Base-by-base conservation (phyloP, 2,797 vertebrate species). In the Urophycis tenuis region DNA sequence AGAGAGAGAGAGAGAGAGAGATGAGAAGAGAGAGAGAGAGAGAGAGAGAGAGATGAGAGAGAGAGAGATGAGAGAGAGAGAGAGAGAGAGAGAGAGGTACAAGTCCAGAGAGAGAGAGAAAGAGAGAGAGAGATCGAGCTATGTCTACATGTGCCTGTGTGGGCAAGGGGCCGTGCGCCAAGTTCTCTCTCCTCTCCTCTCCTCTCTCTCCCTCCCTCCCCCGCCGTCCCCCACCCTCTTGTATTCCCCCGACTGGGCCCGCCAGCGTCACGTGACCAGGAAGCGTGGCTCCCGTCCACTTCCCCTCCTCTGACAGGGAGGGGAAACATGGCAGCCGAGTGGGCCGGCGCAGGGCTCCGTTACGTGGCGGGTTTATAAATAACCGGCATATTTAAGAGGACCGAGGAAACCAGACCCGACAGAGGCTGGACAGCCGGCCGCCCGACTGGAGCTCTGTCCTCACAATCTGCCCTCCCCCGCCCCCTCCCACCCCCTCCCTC, bases 341-440 rank as follows among this genome's bases (percentile, higher is more conserved):
- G 95, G 96, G 96, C 93, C 81, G 95, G 93, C 88, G 87, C 91
- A 86, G 89, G 19, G 73, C 84, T 0, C 90, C 91, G 91, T 96
- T 96, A 98, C 96, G 96, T 96, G 92, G 92, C 81, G 84, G 84
- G 93, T 96, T 96, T 99, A 99, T 98, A 99, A 99, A 98, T 98
- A 98, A 97, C 96, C 88, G 86, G 91, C 93, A 98, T 99, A 99
- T 98, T 98, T 99, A 99, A 99, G 94, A 36, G 94, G 74, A 45
- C 89, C 82, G 93, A 94, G 96, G 96, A 97, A 97, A 97, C 96
- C 97, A 93, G 92, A 77, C 74, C 93, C 95, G 91, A 92, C 96
- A 97, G 88, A 94, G 88, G 91, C 94, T 91, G 95, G 93, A 94
- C 95, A 94, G 94, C 88, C 81, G 89, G 90, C 88, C 86, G 89